Evolutionary conservation across 2,888 invertebrate genomes (phyloP), one percentile per base, ranked within the genome.

Genomic region (Cataglyphis altisquamis): DNA sequence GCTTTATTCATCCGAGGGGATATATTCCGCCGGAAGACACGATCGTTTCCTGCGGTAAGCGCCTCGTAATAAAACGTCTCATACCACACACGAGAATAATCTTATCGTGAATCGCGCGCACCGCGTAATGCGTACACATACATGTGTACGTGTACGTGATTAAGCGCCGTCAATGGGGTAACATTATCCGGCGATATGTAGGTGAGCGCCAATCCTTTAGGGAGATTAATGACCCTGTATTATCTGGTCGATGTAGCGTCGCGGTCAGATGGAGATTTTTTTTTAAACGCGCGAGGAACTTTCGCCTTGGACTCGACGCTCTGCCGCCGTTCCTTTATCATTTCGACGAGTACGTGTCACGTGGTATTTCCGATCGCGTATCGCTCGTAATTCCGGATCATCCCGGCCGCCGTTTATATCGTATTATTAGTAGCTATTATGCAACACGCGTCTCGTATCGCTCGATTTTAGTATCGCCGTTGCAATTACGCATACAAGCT

Each of bases 151-250:
- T 67, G 84, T 77, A 63, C 55, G 73, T 68, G 88, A 88, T 88
- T 84, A 86, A 86, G 82, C 74, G 67, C 18, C 63, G 68, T 36
- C 78, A 62, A 62, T 63, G 82, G 80, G 73, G 84, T 48, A 86
- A 84, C 72, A 81, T 86, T 87, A 89, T 90, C 87, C 73, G 32
- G 74, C 72, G 82, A 75, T 80, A 84, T 18, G 68, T 85, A 85
- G 87, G 87, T 78, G 86, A 84, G 80, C 82, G 82, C 74, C 86
- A 67, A 89, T 91, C 89, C 84, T 88, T 87, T 90, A 86, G 84
- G 81, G 86, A 91, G 90, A 90, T 90, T 91, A 90, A 90, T 90
- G 88, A 74, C 39, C 9, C 68, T 57, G 29, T 63, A 83, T 84
- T 89, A 89, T 87, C 89, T 62, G 29, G 41, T 66, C 48, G 88